phyloP scores from a whole-genome alignment of 2,797 vertebrate genomes.

The Gila robusta region DNA sequence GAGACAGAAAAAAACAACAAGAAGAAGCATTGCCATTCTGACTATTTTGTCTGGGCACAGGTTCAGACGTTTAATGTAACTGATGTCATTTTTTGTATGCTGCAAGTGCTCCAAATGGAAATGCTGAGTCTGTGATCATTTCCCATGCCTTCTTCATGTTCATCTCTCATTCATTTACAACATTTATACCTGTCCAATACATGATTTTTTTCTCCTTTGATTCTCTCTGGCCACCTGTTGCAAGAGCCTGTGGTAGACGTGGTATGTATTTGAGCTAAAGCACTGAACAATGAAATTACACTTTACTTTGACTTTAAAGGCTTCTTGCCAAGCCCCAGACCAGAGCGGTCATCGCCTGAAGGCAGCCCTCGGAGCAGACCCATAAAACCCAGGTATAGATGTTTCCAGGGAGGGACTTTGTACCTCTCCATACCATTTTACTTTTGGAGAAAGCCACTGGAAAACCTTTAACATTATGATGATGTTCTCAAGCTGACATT shows the following conservation, averaged over 20 bases:
- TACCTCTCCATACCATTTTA: slow-evolving; percentile 3
- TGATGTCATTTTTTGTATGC: slow-evolving; percentile 50
- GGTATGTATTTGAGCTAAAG: slow-evolving; percentile 35
- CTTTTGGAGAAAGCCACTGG: slow-evolving; percentile 5
- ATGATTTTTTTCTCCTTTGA: slow-evolving; percentile 39
- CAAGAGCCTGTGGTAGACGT: slow-evolving; percentile 26
- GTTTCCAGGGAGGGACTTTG: slow-evolving; percentile 43
- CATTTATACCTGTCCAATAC: slow-evolving; percentile 42
- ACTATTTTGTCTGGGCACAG: slow-evolving; percentile 44
- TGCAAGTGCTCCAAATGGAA: slow-evolving; percentile 43
- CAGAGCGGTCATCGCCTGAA: slow-evolving; percentile 38
- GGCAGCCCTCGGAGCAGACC: slow-evolving; percentile 40
- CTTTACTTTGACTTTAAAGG: slow-evolving; percentile 48
- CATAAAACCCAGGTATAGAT: slow-evolving; percentile 41
- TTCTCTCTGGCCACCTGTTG: slow-evolving; percentile 20
- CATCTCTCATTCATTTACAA: slow-evolving; percentile 33
- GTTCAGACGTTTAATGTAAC: slow-evolving; percentile 46
- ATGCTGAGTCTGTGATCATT: slow-evolving; percentile 42
- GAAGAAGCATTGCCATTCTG: slow-evolving; percentile 47
- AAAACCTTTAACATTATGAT: slow-evolving; percentile 36
- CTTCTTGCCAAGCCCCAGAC: slow-evolving; percentile 45
- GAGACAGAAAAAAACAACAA: slow-evolving; percentile 63
- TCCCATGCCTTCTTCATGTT: slow-evolving; percentile 9
- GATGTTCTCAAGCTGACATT: slow-evolving; percentile 24
- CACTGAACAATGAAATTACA: slow-evolving; percentile 43